Evolutionary conservation across 2,113 vertebrate species (phyloP), one percentile per base, ranked within the genome.

Genomic region (Percina caprodes): DNA sequence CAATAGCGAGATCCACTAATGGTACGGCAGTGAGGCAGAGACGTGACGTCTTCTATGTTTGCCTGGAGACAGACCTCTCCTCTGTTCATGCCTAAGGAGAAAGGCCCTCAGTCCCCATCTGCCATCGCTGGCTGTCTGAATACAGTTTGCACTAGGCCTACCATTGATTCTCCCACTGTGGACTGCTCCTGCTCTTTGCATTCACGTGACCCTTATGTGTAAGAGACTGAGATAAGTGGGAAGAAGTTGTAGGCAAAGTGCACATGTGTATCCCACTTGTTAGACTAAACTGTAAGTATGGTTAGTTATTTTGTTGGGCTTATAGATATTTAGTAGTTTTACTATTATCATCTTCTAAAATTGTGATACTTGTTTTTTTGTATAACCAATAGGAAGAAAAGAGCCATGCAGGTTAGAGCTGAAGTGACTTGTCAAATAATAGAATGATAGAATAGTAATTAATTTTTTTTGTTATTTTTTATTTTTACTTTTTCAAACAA

Each of bases 1-100:
- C 90, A 91, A 93, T 94, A 92, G 90, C 9, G 92, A 92, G 90
- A 84, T 69, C 80, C 89, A 89, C 90, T 93, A 86, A 93, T 94
- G 92, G 93, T 93, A 94, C 92, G 80, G 66, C 75, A 72, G 67
- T 46, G 75, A 86, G 84, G 87, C 78, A 63, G 86, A 90, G 85
- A 81, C 86, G 80, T 92, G 88, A 91, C 84, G 83, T 90, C 74
- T 80, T 72, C 80, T 75, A 79, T 74, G 89, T 83, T 84, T 77
- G 86, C 85, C 82, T 77, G 65, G 79, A 90, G 69, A 92, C 91
- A 94, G 90, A 74, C 85, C 76, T 79, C 67, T 80, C 30, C 65
- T 86, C 87, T 93, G 90, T 94, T 93, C 85, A 84, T 71, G 86
- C 61, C 83, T 74, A 71, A 67, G 59, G 77, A 92, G 88, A 91